Evolutionary conservation across 2,888 invertebrate genomes (phyloP).

Genomic region (Chrysolina oricalcia): DNA sequence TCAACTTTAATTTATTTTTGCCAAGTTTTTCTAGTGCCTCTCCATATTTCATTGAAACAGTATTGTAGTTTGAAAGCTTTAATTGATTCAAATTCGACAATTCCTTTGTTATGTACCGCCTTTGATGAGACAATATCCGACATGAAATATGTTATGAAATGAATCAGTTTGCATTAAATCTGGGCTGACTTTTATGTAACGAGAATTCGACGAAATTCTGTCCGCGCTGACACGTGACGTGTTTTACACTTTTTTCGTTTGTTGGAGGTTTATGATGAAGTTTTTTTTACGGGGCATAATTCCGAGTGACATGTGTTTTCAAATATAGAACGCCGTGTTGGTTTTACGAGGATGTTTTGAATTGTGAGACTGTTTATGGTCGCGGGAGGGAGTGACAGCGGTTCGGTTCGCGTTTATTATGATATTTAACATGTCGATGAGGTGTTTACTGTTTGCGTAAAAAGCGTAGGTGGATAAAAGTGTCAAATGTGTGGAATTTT

Average conservation of each 20-base stretch:
- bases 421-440: constrained; percentile 13
- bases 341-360: constrained; percentile 46
- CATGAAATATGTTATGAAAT: constrained; percentile 55
- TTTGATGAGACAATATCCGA: constrained; percentile 57
- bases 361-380: constrained; percentile 42
- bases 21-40: no score
- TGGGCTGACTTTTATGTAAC: constrained; percentile 56
- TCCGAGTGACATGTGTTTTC: constrained; percentile 44
- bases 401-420: neutral
- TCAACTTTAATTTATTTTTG: no score
- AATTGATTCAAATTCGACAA: no score
- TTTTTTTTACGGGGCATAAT: constrained; percentile 42
- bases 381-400: constrained; percentile 23
- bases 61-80: no score
- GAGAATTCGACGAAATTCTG: constrained; percentile 53
- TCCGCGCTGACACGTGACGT: constrained; percentile 46
- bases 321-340: constrained; percentile 49
- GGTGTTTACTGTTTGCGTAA: constrained; percentile 13
- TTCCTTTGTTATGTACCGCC: no score
- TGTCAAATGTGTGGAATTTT: neutral
- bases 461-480: neutral
- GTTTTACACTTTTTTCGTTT: constrained; percentile 39
- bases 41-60: no score
- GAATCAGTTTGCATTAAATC: constrained; percentile 57
- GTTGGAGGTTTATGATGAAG: neutral